Evolutionary conservation across 1,140 invertebrate species (phyloP), one percentile per base, ranked within the genome.

Genomic region (Leptonema lineaticorne): DNA sequence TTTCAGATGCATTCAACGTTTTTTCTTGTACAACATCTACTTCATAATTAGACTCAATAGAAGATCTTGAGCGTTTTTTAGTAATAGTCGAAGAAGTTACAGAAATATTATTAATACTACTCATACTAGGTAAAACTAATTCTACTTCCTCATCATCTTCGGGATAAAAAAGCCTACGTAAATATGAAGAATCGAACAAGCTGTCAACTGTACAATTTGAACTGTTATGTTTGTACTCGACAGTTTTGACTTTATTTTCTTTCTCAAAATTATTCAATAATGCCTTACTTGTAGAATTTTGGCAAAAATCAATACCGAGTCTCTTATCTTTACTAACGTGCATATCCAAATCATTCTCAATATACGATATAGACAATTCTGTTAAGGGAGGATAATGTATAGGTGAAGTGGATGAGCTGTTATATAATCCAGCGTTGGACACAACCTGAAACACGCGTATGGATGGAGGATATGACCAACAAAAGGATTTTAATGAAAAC

Each of bases 361-460:
- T 27, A 45, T 14, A 63, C 14, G 24, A 26, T 22, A 46, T 41
- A 63, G 59, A 63, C 27, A 64, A 14, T 45, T 50, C 62, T 14
- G 6, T 6, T 30, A 64, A 16, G 2, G 62, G 28, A 81, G 81
- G 77, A 79, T 79, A 78, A n/a, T n/a, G n/a, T n/a, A n/a, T n/a
- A n/a, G n/a, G n/a, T n/a, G n/a, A n/a, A n/a, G n/a, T n/a, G n/a
- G n/a, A n/a, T 78, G 81, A 83, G 78, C 78, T 79, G 81, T 79
- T 79, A 78, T 80, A 82, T 80, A 80, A 80, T 78, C 80, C 79
- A 79, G 79, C 81, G 81, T 81, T 81, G 80, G 81, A 80, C 79
- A 83, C 80, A 77, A 83, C 81, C 81, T 83, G 81, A 82, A 83
- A 83, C 81, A 82, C 79, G 81, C 79, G 79, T 80, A 81, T n/a